A percentile compares a stretch with the other conserved stretches of the same genome.
Conservation (phyloP, 2,797 vertebrate genomes). For the Todus mexicanus region DNA sequence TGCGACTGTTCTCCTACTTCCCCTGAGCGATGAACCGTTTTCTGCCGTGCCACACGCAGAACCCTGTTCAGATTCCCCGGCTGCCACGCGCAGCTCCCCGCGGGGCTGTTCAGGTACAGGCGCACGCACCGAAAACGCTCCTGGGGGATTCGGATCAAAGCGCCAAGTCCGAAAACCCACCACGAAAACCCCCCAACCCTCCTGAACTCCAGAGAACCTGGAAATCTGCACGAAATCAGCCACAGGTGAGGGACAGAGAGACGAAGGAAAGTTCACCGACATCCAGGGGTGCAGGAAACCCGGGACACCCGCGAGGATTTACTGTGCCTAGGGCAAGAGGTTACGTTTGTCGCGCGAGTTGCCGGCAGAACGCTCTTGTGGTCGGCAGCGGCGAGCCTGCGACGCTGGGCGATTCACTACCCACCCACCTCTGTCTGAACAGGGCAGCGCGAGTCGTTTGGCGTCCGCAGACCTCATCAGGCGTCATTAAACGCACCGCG, state of each 20-base stretch:
- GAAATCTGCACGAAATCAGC: background rate
- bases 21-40: background rate
- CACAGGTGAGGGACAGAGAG: background rate
- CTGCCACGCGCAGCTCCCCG: background rate
- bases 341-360: background rate
- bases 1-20: background rate
- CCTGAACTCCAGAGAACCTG: background rate
- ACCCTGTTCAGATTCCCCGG: background rate
- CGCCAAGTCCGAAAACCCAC: background rate
- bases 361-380: background rate
- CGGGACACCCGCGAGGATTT: background rate
- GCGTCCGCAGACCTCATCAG: background rate
- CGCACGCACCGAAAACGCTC: background rate
- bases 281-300: background rate
- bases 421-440: background rate
- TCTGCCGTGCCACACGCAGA: background rate
- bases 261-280: background rate
- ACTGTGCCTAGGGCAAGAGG: background rate
- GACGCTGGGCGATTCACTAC: constrained; percentile 16
- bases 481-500: background rate
- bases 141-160: background rate
- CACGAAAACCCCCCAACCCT: background rate
- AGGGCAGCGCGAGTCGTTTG: constrained; percentile 5
- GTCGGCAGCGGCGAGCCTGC: background rate
- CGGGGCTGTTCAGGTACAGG: accelerated